phyloP scores from a whole-genome alignment of 2,888 invertebrate species.

The Euzetes globulus region DNA sequence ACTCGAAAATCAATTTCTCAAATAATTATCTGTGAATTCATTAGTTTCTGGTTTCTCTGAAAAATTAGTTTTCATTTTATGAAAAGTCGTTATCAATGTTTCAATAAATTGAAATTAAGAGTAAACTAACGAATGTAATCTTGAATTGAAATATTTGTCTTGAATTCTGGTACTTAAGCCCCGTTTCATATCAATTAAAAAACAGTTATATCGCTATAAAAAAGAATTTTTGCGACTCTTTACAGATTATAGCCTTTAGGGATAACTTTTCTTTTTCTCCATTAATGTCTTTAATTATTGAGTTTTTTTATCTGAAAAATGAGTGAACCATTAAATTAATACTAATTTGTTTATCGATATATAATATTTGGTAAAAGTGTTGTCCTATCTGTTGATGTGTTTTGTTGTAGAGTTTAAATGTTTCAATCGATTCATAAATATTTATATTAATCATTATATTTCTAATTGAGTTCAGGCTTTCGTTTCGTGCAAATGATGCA shows the following conservation, averaged over 20 bases:
- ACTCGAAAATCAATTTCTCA: not conserved
- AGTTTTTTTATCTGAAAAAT: not conserved
- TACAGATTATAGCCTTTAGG: not conserved
- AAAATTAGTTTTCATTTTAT: not conserved
- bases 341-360: not conserved
- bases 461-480: conserved; percentile 39
- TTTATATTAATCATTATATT: conserved; percentile 5
- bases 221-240: not conserved
- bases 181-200: conserved; percentile 12
- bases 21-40: not conserved
- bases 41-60: not conserved
- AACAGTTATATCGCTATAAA: conserved; percentile 1
- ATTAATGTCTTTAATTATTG: not conserved
- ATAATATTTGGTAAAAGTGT: conserved; percentile 11
- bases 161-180: not conserved
- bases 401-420: not conserved
- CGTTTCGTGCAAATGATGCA: conserved; percentile 41
- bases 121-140: not conserved
- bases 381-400: not conserved
- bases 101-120: not conserved
- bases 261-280: not conserved
- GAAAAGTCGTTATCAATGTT: not conserved
- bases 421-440: conserved; percentile 25
- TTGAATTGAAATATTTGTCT: not conserved
- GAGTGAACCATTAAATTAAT: not conserved